Base-by-base conservation (phyloP, 1,140 invertebrate genomes). In the Limonius californicus region DNA sequence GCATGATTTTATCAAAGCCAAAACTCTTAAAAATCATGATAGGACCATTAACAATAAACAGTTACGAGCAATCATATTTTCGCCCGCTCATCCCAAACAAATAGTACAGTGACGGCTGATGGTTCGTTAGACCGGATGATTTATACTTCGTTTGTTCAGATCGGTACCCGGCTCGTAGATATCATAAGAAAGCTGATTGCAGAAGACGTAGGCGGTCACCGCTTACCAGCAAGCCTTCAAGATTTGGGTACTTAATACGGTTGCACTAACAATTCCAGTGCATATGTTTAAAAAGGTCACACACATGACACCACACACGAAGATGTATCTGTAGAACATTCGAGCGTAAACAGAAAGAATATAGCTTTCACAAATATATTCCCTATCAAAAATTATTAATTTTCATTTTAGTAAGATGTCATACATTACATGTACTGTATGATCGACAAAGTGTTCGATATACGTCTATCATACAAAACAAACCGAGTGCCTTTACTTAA, bases 61-160 rank as follows among this genome's bases (percentile, higher is more conserved):
- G 45, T 50, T 50, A 50, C 45, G 14, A 50, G 9, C 45, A 18
- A 50, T 50, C 45, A 50, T 50, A 45, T 50, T 50, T 18, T 19
- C 8, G 45, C 45, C 45, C 6, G 20, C 16, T 50, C 45, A 19
- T 50, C 45, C 20, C 45, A 50, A 50, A 50, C 45, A 19, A 18
- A 50, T 50, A 50, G 20, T 50, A 45, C n/a, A 12, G 20, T 50
- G 45, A 50, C 45, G 45, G 45, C 16, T 50, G 45, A 50, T 50
- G 27, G 21, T 55, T 55, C 53, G 53, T 55, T 55, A 55, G 53
- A 27, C 21, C 20, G 18, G 19, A 55, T 55, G 53, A 55, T 55
- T 55, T 55, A 55, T 55, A 32, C 27, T 27, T 59, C 57, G 57
- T 45, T 39, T 32, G 43, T 47, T 32, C 53, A 15, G 21, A 55